Conservation (phyloP, 2,113 vertebrate genomes). For the Apodemus sylvaticus region DNA sequence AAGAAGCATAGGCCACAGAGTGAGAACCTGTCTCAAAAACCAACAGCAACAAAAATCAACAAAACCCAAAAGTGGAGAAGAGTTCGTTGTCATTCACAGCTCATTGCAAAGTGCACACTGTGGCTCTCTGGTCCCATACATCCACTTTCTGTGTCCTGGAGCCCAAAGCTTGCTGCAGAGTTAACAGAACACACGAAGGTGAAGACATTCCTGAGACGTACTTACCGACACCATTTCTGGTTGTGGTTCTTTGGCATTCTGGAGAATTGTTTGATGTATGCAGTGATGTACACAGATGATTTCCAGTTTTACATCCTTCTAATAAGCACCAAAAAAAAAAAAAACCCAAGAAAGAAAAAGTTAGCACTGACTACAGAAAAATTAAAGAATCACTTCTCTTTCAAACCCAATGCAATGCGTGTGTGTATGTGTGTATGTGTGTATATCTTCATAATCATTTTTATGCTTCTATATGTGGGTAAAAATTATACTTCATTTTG, state of each 20-base stretch:
- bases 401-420: neutral
- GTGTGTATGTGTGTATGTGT: neutral
- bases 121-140: neutral
- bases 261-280: neutral
- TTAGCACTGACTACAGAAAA: conserved; percentile 4
- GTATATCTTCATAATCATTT: neutral
- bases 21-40: neutral
- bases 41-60: neutral
- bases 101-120: neutral
- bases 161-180: neutral
- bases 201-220: neutral
- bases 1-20: neutral
- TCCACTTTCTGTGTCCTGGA: neutral
- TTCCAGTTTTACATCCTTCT: neutral
- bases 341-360: neutral
- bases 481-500: neutral
- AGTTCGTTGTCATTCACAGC: neutral
- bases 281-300: neutral
- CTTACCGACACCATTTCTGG: neutral
- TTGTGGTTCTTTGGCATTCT: neutral
- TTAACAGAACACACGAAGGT: neutral
- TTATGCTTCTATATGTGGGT: neutral
- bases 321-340: neutral
- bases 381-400: neutral
- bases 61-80: neutral